Evolutionary conservation across 2,113 vertebrate species (phyloP).

Genomic region (Lasiurus borealis): DNA sequence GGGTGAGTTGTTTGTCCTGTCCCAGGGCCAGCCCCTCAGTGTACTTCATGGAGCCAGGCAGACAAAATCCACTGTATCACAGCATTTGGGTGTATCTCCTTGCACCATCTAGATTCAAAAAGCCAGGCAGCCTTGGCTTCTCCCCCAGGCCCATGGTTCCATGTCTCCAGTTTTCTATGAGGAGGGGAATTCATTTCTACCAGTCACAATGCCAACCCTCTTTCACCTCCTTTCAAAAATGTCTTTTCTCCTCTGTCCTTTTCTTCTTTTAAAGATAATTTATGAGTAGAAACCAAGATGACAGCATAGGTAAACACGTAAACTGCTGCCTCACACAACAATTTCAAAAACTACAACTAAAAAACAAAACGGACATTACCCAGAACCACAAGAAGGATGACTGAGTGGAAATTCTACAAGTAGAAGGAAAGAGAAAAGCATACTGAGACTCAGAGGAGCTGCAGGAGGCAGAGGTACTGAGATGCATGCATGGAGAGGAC

Average conservation of each 20-base stretch:
- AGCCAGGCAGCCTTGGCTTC: not conserved
- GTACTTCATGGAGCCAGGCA: not conserved
- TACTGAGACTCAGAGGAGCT: too few relatives aligned
- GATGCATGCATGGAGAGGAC: too few relatives aligned
- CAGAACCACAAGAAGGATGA: too few relatives aligned
- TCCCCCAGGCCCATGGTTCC: not conserved
- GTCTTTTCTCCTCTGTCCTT: not conserved
- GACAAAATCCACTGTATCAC: not conserved
- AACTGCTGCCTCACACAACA: too few relatives aligned
- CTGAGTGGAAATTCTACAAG: too few relatives aligned
- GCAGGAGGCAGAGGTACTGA: too few relatives aligned
- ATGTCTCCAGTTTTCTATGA: not conserved
- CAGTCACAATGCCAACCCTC: not conserved
- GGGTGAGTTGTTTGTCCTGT: not conserved
- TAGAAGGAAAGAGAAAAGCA: too few relatives aligned
- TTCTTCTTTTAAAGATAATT: not conserved
- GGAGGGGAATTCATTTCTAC: not conserved
- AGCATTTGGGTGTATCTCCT: not conserved
- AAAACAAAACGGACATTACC: too few relatives aligned
- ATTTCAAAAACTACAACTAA: too few relatives aligned
- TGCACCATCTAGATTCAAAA: not conserved
- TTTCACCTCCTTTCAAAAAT: slow-evolving; percentile 49
- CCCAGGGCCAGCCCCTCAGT: not conserved
- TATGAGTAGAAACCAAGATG: not conserved
- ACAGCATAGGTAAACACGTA: too few relatives aligned